phyloP scores from a whole-genome alignment of 2,888 invertebrate species.

The Seladonia tumulorum region DNA sequence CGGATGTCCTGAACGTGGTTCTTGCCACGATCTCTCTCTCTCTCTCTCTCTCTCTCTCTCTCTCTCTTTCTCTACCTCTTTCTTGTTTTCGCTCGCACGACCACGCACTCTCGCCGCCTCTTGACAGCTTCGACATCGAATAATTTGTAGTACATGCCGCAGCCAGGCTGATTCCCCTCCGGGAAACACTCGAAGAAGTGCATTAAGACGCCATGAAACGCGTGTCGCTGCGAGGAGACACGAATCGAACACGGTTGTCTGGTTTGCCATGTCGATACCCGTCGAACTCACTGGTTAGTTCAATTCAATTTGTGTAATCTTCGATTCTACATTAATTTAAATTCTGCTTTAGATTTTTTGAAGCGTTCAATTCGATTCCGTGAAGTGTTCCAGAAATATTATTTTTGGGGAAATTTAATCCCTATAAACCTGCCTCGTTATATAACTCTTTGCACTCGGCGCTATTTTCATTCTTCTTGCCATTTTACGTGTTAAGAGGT shows the following conservation, averaged over 20 bases:
- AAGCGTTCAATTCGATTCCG: too few relatives aligned
- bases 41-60: neutral
- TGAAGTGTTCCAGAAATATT: too few relatives aligned
- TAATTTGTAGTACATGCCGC: constrained; percentile 48
- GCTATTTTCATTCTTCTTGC: too few relatives aligned
- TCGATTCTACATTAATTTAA: too few relatives aligned
- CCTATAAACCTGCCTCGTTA: too few relatives aligned
- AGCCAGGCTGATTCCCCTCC: neutral
- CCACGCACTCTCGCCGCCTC: constrained; percentile 21
- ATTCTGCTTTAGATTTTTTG: too few relatives aligned
- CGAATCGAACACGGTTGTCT: constrained; percentile 4
- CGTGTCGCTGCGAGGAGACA: constrained; percentile 15
- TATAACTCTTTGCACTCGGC: too few relatives aligned
- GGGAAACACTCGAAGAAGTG: constrained; percentile 20
- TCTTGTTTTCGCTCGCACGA: constrained; percentile 40
- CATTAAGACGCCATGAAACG: constrained; percentile 20
- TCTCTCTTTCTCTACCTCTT: constrained; percentile 22
- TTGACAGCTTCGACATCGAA: constrained; percentile 51
- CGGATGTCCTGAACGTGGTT: constrained; percentile 42
- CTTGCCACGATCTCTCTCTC: constrained; percentile 24
- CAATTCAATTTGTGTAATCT: neutral
- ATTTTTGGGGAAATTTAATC: too few relatives aligned
- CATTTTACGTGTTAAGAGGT: too few relatives aligned
- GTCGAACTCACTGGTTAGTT: neutral
- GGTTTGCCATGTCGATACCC: neutral